A percentile compares a stretch with the other conserved stretches of the same genome.
Evolutionary conservation across 1,140 invertebrate species (phyloP).

Genomic region (Lutraria rhynchaena): DNA sequence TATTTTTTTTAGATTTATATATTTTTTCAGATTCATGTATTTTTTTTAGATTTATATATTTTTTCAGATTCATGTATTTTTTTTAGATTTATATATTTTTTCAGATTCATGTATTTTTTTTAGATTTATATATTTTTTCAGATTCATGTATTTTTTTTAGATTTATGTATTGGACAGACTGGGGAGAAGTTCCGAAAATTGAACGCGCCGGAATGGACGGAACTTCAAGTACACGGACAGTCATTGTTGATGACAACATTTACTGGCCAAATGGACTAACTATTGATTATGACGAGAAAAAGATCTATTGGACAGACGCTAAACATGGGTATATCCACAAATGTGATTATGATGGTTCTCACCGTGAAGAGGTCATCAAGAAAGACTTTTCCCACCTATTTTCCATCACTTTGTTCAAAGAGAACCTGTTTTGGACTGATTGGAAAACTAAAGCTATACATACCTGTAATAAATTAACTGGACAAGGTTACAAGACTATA

Average conservation of each 20-base stretch:
- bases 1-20: no score
- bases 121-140: no score
- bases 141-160: slow-evolving; percentile 73
- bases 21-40: slow-evolving; percentile 82
- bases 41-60: no score
- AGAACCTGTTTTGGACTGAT: slow-evolving; percentile 80
- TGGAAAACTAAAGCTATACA: slow-evolving; percentile 86
- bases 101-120: no score
- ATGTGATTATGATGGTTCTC: slow-evolving; percentile 90
- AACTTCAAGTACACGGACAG: slow-evolving; percentile 90
- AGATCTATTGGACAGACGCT: slow-evolving; percentile 97
- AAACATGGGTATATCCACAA: slow-evolving; percentile 79
- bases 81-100: no score
- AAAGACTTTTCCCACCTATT: slow-evolving; percentile 83
- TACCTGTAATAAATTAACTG: slow-evolving; percentile 83
- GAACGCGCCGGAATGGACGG: slow-evolving; percentile 99
- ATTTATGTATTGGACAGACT: slow-evolving; percentile 98
- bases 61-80: no score
- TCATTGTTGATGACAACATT: slow-evolving; percentile 89
- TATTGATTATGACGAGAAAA: slow-evolving; percentile 91
- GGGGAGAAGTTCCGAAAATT: slow-evolving; percentile 98
- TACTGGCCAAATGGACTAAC: slow-evolving; percentile 86
- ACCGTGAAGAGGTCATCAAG: slow-evolving; percentile 87
- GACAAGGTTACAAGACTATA: slow-evolving; percentile 85
- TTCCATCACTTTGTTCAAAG: slow-evolving; percentile 76